Percentiles rank a stretch among this genome's conserved stretches.
Conservation (phyloP, 2,888 invertebrate genomes). For the Torymus aiolomorphi region DNA sequence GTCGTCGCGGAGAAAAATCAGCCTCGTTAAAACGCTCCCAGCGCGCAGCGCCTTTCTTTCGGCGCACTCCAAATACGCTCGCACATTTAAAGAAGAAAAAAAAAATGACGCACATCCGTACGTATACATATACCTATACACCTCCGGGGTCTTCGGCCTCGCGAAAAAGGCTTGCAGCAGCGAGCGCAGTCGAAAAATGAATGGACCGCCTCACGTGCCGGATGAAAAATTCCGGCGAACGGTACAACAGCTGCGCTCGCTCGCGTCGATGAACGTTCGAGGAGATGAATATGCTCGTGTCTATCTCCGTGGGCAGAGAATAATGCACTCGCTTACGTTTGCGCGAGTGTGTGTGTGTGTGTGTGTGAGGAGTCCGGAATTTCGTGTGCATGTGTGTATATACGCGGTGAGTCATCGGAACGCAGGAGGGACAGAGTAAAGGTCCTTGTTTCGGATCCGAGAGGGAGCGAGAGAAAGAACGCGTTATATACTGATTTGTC, state of each 20-base stretch:
- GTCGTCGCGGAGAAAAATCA: conserved; percentile 19
- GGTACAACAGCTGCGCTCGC: too few relatives aligned
- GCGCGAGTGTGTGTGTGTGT: too few relatives aligned
- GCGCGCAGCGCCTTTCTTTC: neutral
- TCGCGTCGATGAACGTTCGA: neutral
- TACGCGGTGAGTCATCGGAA: too few relatives aligned
- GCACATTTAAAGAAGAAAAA: too few relatives aligned
- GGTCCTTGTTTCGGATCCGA: too few relatives aligned
- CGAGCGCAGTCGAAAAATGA: neutral
- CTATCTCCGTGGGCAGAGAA: neutral
- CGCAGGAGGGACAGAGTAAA: neutral
- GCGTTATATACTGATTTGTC: neutral
- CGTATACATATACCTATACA: too few relatives aligned
- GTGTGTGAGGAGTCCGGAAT: too few relatives aligned
- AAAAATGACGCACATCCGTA: too few relatives aligned
- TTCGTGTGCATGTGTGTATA: too few relatives aligned
- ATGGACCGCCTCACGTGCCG: neutral
- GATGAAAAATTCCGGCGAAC: conserved; percentile 23
- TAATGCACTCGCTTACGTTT: too few relatives aligned
- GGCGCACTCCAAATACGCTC: neutral
- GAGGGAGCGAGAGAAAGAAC: too few relatives aligned
- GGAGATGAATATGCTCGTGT: neutral
- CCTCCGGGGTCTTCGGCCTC: neutral
- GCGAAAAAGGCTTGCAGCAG: conserved; percentile 2
- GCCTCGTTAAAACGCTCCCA: conserved; percentile 10